phyloP scores from a whole-genome alignment of 1,140 invertebrate genomes.

The Cylas formicarius region DNA sequence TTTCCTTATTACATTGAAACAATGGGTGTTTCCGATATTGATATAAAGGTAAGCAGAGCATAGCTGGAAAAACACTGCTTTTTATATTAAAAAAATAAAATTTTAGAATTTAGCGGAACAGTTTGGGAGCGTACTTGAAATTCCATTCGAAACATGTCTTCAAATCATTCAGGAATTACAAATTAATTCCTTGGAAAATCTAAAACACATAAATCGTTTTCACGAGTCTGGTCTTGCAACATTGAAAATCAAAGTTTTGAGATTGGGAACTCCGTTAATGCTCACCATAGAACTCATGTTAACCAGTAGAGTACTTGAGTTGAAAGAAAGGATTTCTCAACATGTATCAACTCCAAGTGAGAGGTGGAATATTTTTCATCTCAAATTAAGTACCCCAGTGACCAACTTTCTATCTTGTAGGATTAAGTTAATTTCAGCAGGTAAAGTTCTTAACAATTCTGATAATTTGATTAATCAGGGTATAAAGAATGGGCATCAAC shows the following conservation, averaged over 20 bases:
- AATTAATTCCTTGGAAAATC: constrained; percentile 58
- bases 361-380: too few species aligned
- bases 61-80: constrained; percentile 10
- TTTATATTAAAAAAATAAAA: constrained; percentile 4
- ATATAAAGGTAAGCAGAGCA: constrained; percentile 43
- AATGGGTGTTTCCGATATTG: constrained; percentile 38
- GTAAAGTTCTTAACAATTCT: constrained; percentile 54
- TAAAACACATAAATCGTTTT: constrained; percentile 54
- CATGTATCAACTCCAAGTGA: constrained; percentile 39
- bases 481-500: constrained; percentile 58
- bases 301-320: constrained; percentile 45
- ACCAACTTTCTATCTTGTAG: constrained; percentile 40
- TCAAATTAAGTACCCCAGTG: too few species aligned
- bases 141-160: constrained; percentile 46
- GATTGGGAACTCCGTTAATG: constrained; percentile 39
- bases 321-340: constrained; percentile 50
- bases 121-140: constrained; percentile 47
- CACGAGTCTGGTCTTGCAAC: constrained; percentile 58
- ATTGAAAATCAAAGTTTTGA: constrained; percentile 51
- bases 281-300: constrained; percentile 47
- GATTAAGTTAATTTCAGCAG: constrained; percentile 60
- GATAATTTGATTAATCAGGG: constrained; percentile 49
- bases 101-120: constrained; percentile 52
- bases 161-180: constrained; percentile 54
- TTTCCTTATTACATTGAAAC: constrained; percentile 56